phyloP scores from a whole-genome alignment of 2,888 invertebrate species.

The Pomacea canaliculata region DNA sequence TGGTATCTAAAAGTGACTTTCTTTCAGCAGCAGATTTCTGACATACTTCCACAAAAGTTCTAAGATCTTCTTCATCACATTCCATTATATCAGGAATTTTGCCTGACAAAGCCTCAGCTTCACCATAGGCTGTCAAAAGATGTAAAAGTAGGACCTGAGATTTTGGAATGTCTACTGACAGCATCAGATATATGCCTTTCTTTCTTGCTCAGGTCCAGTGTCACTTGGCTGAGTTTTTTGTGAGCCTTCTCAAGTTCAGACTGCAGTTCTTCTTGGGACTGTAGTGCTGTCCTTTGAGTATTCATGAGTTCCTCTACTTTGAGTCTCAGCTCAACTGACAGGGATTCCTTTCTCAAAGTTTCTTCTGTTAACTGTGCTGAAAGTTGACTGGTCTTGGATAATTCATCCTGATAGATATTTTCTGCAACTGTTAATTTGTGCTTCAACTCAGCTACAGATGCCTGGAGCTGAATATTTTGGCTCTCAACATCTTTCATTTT shows the following conservation, averaged over 20 bases:
- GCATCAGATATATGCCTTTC: conserved; percentile 21
- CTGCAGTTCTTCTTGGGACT: conserved; percentile 24
- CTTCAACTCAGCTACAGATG: background rate
- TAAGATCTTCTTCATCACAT: conserved; percentile 4
- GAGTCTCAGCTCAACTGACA: conserved; percentile 6
- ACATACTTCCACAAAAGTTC: conserved; percentile 2
- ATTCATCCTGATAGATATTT: conserved; percentile 8
- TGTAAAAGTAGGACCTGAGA: conserved; percentile 6
- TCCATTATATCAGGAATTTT: background rate
- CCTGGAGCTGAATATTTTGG: conserved; percentile 26
- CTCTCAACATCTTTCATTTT: conserved; percentile 34
- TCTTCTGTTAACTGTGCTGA: conserved; percentile 4
- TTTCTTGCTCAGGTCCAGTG: conserved; percentile 15
- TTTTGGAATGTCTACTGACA: conserved; percentile 5
- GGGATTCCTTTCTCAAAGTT: conserved; percentile 4
- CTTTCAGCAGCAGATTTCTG: background rate
- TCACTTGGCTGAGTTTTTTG: conserved; percentile 16
- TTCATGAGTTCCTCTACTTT: conserved; percentile 22
- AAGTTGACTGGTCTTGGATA: conserved; percentile 22
- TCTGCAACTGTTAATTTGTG: conserved; percentile 5
- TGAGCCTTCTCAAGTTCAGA: conserved; percentile 20
- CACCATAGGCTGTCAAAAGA: background rate
- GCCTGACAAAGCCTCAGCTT: background rate
- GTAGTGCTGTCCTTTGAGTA: conserved; percentile 17
- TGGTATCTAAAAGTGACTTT: background rate